A percentile compares a stretch with the other conserved stretches of the same genome.
Evolutionary conservation across 2,888 invertebrate genomes (phyloP).

Genomic region (Xestobium rufovillosum): DNA sequence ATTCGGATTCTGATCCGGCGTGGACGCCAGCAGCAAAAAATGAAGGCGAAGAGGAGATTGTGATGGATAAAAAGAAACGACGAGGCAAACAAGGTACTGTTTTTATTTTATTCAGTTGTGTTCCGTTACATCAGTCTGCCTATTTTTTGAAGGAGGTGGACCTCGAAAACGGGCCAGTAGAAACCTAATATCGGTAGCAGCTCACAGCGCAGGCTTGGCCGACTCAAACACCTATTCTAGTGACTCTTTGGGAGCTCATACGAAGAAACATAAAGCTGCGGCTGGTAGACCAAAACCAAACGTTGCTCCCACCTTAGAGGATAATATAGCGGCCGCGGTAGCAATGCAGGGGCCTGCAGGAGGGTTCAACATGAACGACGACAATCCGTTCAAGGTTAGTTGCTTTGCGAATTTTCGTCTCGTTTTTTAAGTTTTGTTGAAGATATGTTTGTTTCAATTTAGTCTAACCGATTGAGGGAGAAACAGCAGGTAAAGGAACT

Average conservation of each 20-base stretch:
- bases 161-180: slow-evolving; percentile 26
- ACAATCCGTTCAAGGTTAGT: slow-evolving; percentile 55
- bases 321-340: slow-evolving; percentile 44
- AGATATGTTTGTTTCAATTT: slow-evolving; percentile 28
- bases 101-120: too few relatives aligned
- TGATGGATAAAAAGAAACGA: slow-evolving; percentile 38
- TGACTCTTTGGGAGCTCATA: slow-evolving; percentile 24
- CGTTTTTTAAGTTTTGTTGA: too few relatives aligned
- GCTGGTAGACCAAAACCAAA: slow-evolving; percentile 28
- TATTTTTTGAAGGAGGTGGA: too few relatives aligned
- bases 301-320: slow-evolving; percentile 37
- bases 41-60: slow-evolving; percentile 38
- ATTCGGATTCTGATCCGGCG: slow-evolving; percentile 66
- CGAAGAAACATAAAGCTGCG: slow-evolving; percentile 27
- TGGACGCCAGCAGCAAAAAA: slow-evolving; percentile 61
- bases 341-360: slow-evolving; percentile 20
- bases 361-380: slow-evolving; percentile 45
- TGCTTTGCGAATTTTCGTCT: too few relatives aligned
- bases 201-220: slow-evolving; percentile 49
- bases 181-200: slow-evolving; percentile 44
- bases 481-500: slow-evolving; percentile 30
- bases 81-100: slow-evolving; percentile 18
- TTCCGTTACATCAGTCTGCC: too few relatives aligned
- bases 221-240: slow-evolving; percentile 52
- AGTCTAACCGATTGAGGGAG: slow-evolving; percentile 30